A percentile compares a stretch with the other conserved stretches of the same genome.
Conservation (phyloP, 2,797 vertebrate genomes). For the Myoxocephalus aenaeus region DNA sequence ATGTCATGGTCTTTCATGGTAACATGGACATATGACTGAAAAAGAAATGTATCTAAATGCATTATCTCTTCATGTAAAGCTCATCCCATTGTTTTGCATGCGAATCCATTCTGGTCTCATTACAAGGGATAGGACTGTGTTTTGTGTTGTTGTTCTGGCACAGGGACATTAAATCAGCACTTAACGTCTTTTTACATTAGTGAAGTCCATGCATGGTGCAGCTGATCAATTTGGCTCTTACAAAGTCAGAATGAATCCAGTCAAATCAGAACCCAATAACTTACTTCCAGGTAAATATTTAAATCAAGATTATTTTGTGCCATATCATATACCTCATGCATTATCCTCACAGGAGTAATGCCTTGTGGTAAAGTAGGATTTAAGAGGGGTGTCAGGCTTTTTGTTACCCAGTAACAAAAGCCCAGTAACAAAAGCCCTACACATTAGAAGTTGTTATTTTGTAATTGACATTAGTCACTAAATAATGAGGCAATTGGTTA, state of each 20-base stretch:
- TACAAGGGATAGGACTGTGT: constrained; percentile 71
- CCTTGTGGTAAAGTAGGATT: constrained; percentile 62
- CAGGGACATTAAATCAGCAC: constrained; percentile 76
- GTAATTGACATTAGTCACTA: constrained; percentile 79
- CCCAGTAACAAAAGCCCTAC: constrained; percentile 65
- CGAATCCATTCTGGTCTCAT: constrained; percentile 75
- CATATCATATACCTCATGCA: constrained; percentile 77
- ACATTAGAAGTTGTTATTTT: constrained; percentile 64
- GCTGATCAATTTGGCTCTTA: constrained; percentile 69
- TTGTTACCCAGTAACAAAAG: constrained; percentile 64
- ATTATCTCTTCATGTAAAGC: constrained; percentile 76
- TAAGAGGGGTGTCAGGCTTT: constrained; percentile 54
- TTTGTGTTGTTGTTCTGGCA: constrained; percentile 78
- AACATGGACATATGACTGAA: constrained; percentile 71
- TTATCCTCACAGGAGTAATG: constrained; percentile 69
- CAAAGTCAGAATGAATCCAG: constrained; percentile 56
- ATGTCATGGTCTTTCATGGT: constrained; percentile 69
- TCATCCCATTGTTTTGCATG: constrained; percentile 83
- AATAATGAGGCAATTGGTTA: constrained; percentile 63
- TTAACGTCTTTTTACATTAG: constrained; percentile 70
- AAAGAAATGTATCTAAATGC: constrained; percentile 77
- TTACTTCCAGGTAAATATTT: constrained; percentile 63
- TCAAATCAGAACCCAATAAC: constrained; percentile 50
- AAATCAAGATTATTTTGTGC: constrained; percentile 76
- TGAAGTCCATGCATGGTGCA: constrained; percentile 76